A percentile compares a stretch with the other conserved stretches of the same genome.
Conservation (phyloP, 2,797 vertebrate genomes). For the Numenius phaeopus region DNA sequence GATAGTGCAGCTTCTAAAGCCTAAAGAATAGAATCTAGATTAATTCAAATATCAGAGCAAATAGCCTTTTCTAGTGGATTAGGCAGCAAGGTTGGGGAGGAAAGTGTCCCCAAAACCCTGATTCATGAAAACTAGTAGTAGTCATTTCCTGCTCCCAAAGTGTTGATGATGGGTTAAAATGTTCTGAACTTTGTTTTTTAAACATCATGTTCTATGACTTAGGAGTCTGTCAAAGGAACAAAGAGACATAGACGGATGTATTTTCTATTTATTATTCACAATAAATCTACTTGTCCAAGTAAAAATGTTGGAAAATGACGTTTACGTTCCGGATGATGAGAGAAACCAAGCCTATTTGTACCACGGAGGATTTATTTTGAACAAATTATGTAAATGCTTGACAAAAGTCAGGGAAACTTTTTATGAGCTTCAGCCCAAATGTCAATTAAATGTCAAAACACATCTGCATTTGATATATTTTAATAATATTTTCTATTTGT, state of each 20-base stretch:
- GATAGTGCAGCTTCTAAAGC: background rate
- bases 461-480: constrained; percentile 3
- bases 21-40: background rate
- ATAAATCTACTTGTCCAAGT: constrained; percentile 10
- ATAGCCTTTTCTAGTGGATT: background rate
- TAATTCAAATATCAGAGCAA: background rate
- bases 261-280: constrained; percentile 45
- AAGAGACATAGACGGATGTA: background rate
- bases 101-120: background rate
- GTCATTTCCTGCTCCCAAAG: background rate
- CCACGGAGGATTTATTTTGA: constrained; percentile 19
- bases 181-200: background rate
- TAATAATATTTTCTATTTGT: background rate
- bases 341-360: constrained; percentile 28
- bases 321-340: background rate
- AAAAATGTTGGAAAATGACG: background rate
- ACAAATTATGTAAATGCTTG: constrained; percentile 52
- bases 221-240: background rate
- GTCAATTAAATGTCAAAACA: constrained; percentile 58
- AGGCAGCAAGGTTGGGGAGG: background rate
- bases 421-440: constrained; percentile 1
- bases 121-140: background rate
- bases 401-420: background rate
- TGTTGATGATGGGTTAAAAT: background rate
- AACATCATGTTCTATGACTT: background rate